phyloP scores from a whole-genome alignment of 2,888 invertebrate species.

The Drosophila parthenogenetica region DNA sequence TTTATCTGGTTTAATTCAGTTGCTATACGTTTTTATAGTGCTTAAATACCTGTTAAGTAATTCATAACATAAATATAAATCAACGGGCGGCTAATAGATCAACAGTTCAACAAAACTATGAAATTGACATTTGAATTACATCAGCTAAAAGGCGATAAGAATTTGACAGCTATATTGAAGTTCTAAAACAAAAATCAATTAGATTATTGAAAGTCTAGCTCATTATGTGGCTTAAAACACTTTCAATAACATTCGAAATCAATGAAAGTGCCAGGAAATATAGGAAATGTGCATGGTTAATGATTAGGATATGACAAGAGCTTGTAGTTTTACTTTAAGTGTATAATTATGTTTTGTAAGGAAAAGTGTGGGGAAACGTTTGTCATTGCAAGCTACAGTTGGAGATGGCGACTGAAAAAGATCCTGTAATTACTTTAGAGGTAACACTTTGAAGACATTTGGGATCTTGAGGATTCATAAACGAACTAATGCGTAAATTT shows the following conservation, averaged over 20 bases:
- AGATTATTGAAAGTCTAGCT: constrained; percentile 2
- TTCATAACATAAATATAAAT: constrained; percentile 22
- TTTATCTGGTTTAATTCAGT: constrained; percentile 29
- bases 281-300: not conserved
- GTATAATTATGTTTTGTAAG: too few relatives aligned
- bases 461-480: too few relatives aligned
- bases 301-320: not conserved
- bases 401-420: too few relatives aligned
- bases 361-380: too few relatives aligned
- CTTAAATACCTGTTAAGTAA: constrained; percentile 38
- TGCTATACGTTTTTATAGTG: constrained; percentile 6
- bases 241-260: not conserved
- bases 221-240: not conserved
- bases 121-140: constrained; percentile 74
- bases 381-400: too few relatives aligned
- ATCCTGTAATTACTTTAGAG: too few relatives aligned
- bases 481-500: too few relatives aligned
- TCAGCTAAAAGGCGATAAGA: constrained; percentile 59
- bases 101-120: constrained; percentile 43
- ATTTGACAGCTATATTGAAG: constrained; percentile 32
- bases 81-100: constrained; percentile 20
- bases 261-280: not conserved
- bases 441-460: too few relatives aligned
- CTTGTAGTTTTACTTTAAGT: not conserved
- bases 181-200: constrained; percentile 18